Evolutionary conservation across 2,888 invertebrate genomes (phyloP), one percentile per base, ranked within the genome.

Genomic region (Rhogogaster chlorosoma): DNA sequence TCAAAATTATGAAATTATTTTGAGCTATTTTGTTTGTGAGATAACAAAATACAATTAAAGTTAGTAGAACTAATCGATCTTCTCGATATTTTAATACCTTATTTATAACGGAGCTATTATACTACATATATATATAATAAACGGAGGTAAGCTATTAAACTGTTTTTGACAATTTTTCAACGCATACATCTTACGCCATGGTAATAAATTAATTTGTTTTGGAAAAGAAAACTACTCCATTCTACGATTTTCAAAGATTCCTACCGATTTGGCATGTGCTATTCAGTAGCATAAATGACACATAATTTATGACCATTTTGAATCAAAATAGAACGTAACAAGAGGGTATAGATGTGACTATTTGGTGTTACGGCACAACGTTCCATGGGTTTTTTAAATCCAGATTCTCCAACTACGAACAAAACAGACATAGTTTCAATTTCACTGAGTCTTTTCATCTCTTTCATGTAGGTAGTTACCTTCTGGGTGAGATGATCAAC

Each of bases 401-500:
- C 0, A 91, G 88, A 22, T 87, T 88, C 36, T 87, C 83, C 77
- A 91, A 90, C 91, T 92, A 85, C 29, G 86, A 73, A 86, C 67
- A 82, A 53, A 85, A 86, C 32, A 84, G 73, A 84, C 75, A 75
- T 29, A 45, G 6, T 71, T 77, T 36, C 0, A 53, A 61, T 36
- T 64, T 70, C 10, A 73, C 2, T 9, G 1, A 26, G 10, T 64
- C 29, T n/a, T 12, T 29, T 53, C 45, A 53, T 83, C 36, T 42
- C n/a, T 80, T 61, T 32, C 36, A 80, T 18, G 4, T 64, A 49
- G 70, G 38, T n/a, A n/a, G n/a, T 86, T 94, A 98, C 98, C 95
- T 96, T 96, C 86, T 95, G 93, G 1, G 97, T 97, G 86, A 99
- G 96, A 88, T 96, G 94, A 93, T 99, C 99, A 88, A 96, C 95